Percentiles rank a stretch among this genome's conserved stretches.
These are phyloP conservation scores for Nansenia antarctica DNA, from an alignment of 2,113 vertebrate species.

Conservation along the genomic window DNA sequence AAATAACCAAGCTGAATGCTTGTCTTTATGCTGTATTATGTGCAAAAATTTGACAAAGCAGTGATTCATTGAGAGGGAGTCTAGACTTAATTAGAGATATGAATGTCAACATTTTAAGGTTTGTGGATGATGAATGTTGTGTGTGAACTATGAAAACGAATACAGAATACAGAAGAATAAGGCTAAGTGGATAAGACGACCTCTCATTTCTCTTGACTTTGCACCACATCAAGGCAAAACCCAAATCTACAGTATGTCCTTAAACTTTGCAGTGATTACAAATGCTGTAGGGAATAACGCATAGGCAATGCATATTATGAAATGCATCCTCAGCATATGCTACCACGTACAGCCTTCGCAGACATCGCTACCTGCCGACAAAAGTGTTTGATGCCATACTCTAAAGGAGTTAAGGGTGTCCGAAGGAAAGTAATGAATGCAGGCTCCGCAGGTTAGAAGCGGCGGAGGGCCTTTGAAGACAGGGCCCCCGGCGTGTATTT, in stretches of 20 bases:
- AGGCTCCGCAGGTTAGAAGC: not conserved
- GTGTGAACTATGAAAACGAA: conserved; percentile 6
- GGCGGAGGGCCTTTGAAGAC: not conserved
- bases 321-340: not conserved
- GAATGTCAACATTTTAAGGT: conserved; percentile 11
- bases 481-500: not conserved
- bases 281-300: conserved; percentile 23
- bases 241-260: too few species aligned
- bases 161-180: not conserved
- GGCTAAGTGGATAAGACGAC: not conserved
- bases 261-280: too few species aligned
- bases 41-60: not conserved
- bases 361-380: conserved; percentile 19
- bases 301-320: conserved; percentile 11
- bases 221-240: conserved; percentile 42
- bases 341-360: not conserved
- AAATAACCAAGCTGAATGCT: conserved; percentile 26
- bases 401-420: not conserved
- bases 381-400: conserved; percentile 23
- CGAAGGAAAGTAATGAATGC: conserved; percentile 5
- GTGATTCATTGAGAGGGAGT: not conserved
- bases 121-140: conserved; percentile 38
- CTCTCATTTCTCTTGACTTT: not conserved
- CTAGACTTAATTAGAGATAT: not conserved
- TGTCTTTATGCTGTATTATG: not conserved